phyloP scores from a whole-genome alignment of 2,113 vertebrate genomes.

The Fukomys damarensis region DNA sequence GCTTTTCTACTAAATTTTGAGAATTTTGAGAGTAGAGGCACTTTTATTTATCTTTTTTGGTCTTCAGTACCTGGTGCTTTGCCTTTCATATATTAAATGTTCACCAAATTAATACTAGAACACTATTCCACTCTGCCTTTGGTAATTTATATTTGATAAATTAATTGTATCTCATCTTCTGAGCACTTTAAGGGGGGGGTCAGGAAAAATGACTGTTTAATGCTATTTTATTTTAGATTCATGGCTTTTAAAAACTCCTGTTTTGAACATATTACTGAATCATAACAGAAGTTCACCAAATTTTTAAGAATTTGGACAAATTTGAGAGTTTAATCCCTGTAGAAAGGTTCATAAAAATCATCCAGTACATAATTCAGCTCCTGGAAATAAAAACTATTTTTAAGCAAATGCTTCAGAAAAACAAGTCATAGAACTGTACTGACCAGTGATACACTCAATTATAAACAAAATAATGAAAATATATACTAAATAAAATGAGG shows the following conservation, averaged over 20 bases:
- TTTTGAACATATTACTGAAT: background rate
- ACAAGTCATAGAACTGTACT: background rate
- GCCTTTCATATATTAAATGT: background rate
- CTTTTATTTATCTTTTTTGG: background rate
- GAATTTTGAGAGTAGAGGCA: background rate
- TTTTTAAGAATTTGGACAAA: background rate
- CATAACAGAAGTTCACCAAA: background rate
- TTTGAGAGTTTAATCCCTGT: background rate
- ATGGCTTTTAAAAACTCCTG: background rate
- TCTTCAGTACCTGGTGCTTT: background rate
- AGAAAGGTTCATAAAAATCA: background rate
- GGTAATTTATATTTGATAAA: background rate
- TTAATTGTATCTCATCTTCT: background rate
- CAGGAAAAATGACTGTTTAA: background rate
- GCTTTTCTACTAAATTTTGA: background rate
- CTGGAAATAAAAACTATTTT: background rate
- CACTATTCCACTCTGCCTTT: background rate
- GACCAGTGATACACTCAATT: background rate
- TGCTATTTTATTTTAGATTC: background rate
- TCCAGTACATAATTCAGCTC: background rate
- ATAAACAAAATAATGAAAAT: background rate
- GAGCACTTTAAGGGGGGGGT: background rate
- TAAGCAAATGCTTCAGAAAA: background rate
- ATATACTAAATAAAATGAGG: slow-evolving; percentile 16
- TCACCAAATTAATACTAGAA: background rate